These are phyloP conservation scores for Catocala sponsa DNA, from an alignment of 2,888 invertebrate species.

Conservation along the genomic window DNA sequence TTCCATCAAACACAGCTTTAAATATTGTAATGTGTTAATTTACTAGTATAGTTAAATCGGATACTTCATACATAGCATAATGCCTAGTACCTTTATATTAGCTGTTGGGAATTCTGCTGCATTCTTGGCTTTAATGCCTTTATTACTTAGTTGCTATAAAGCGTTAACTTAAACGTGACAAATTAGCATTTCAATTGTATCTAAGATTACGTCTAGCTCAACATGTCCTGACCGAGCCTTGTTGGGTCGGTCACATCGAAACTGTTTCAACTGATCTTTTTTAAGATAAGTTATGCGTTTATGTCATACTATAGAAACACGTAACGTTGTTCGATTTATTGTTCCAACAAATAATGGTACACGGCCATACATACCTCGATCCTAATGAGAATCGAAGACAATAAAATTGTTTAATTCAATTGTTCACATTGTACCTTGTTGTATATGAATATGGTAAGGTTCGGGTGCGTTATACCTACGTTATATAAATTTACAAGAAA, in stretches of 20 bases:
- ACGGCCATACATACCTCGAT: constrained; percentile 42
- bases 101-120: too few relatives aligned
- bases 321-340: constrained; percentile 51
- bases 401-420: constrained; percentile 58
- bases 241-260: constrained; percentile 14
- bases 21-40: too few relatives aligned
- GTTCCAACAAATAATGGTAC: constrained; percentile 47
- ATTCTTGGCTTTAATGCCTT: neutral
- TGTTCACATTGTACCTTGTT: constrained; percentile 41
- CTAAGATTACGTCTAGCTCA: constrained; percentile 22
- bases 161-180: constrained; percentile 1
- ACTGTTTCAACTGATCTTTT: constrained; percentile 20
- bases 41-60: too few relatives aligned
- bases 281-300: constrained; percentile 37
- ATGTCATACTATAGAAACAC: constrained; percentile 42
- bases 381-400: constrained; percentile 53
- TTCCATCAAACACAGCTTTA: too few relatives aligned
- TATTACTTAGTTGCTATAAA: neutral
- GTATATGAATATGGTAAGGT: constrained; percentile 23
- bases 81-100: too few relatives aligned
- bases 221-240: constrained; percentile 19
- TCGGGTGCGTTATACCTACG: constrained; percentile 1
- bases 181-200: constrained; percentile 23
- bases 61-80: too few relatives aligned
- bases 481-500: neutral